These are phyloP conservation scores for Megaustenia siamemsis DNA, from an alignment of 2,888 invertebrate species.

Conservation along the genomic window DNA sequence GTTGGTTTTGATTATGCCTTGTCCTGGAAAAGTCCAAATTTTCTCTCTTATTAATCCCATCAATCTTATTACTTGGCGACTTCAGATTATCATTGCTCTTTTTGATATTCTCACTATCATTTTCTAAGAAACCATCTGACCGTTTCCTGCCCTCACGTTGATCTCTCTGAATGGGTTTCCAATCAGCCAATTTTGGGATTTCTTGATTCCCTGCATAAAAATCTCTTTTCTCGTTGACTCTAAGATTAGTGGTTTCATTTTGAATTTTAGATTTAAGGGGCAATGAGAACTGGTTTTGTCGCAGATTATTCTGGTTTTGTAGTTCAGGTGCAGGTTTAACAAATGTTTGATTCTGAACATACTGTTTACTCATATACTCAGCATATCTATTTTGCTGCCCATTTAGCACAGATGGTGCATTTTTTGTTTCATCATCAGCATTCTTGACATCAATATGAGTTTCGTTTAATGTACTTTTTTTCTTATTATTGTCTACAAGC, in stretches of 20 bases:
- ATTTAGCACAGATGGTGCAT: background rate
- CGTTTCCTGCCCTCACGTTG: background rate
- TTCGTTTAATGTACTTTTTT: background rate
- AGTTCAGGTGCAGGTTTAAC: background rate
- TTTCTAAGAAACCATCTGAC: background rate
- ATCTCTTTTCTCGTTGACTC: background rate
- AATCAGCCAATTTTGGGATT: background rate
- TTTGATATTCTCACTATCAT: background rate
- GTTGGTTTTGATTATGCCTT: background rate
- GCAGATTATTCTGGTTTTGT: background rate
- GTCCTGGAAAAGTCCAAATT: background rate
- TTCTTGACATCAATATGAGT: background rate
- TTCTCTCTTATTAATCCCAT: background rate
- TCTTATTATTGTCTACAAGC: background rate
- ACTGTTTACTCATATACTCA: background rate
- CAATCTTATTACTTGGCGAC: background rate
- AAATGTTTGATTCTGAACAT: background rate
- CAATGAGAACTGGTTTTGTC: too few species aligned
- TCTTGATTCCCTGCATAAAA: too few species aligned
- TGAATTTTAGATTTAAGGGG: background rate
- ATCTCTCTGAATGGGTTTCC: background rate
- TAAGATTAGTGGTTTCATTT: background rate
- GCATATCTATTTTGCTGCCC: too few species aligned
- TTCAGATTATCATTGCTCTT: background rate
- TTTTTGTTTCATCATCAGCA: background rate